Conservation (phyloP, 2,113 vertebrate species). For the Gobiocypris rarus region DNA sequence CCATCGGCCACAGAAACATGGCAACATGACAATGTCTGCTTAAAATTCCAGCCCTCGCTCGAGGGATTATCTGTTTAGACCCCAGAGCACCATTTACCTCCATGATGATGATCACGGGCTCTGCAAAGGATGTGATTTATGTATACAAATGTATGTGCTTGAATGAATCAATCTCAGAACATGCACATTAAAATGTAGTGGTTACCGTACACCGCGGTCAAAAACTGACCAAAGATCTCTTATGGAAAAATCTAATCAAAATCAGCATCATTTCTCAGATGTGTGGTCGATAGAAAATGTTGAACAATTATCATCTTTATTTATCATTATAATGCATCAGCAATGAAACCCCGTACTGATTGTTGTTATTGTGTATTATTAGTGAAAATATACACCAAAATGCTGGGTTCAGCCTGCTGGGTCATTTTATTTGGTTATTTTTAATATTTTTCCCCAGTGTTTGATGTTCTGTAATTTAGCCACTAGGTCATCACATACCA, state of each 20-base stretch:
- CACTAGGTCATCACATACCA: no score
- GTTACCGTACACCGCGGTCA: not conserved
- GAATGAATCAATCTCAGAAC: not conserved
- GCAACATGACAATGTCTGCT: conserved; percentile 8
- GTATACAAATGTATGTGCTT: not conserved
- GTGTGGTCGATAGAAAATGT: not conserved
- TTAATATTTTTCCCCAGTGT: no score
- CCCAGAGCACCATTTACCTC: not conserved
- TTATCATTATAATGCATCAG: not conserved
- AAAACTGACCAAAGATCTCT: not conserved
- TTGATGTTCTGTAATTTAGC: no score
- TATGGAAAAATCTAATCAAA: not conserved
- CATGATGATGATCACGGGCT: not conserved
- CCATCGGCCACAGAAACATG: conserved; percentile 34
- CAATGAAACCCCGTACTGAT: not conserved
- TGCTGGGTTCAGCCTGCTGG: no score
- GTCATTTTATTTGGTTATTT: no score
- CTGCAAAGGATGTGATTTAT: not conserved
- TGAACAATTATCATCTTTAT: not conserved
- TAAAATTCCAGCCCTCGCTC: conserved; percentile 10
- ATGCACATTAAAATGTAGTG: not conserved
- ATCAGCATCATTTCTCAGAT: not conserved
- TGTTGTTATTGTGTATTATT: no score
- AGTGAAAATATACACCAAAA: no score
- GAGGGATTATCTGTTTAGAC: conserved; percentile 24